Conservation (phyloP, 2,888 invertebrate species). For the Drosophila birchii region DNA sequence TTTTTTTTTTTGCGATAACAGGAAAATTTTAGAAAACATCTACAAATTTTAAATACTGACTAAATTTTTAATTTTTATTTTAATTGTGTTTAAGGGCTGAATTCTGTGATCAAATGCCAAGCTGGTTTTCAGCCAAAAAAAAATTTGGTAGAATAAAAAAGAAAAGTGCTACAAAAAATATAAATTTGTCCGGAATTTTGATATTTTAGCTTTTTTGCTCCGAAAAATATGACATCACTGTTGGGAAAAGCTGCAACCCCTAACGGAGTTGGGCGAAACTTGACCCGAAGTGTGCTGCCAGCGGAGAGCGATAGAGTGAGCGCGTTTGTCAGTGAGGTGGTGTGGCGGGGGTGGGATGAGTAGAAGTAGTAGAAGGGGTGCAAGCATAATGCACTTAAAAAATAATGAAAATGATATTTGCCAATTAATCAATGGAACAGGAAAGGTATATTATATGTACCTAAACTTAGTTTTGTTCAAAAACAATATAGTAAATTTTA, state of each 20-base stretch:
- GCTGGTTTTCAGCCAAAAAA: too few relatives aligned
- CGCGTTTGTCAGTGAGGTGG: slow-evolving; percentile 11
- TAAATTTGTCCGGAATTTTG: too few relatives aligned
- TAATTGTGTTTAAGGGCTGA: too few relatives aligned
- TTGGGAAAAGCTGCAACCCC: slow-evolving; percentile 75
- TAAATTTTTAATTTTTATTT: too few relatives aligned
- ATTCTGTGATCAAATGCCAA: too few relatives aligned
- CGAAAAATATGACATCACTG: neutral
- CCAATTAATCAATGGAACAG: neutral
- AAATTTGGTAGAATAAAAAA: too few relatives aligned
- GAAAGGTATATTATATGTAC: neutral
- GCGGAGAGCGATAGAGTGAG: slow-evolving; percentile 26
- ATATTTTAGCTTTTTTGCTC: too few relatives aligned
- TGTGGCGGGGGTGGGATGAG: slow-evolving; percentile 4
- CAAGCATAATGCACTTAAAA: slow-evolving; percentile 2
- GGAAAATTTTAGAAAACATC: too few relatives aligned
- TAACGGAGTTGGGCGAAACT: slow-evolving; percentile 73
- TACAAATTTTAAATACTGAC: too few relatives aligned
- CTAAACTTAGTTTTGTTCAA: neutral
- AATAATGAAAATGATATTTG: neutral
- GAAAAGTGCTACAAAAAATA: too few relatives aligned
- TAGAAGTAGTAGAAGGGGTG: slow-evolving; percentile 24
- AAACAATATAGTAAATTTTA: neutral
- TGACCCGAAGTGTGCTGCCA: slow-evolving; percentile 51
- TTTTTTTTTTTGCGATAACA: neutral